Percentiles rank a stretch among this genome's conserved stretches.
These are phyloP conservation scores for Pediacus dermestoides DNA, from an alignment of 2,888 invertebrate species.

Conservation along the genomic window DNA sequence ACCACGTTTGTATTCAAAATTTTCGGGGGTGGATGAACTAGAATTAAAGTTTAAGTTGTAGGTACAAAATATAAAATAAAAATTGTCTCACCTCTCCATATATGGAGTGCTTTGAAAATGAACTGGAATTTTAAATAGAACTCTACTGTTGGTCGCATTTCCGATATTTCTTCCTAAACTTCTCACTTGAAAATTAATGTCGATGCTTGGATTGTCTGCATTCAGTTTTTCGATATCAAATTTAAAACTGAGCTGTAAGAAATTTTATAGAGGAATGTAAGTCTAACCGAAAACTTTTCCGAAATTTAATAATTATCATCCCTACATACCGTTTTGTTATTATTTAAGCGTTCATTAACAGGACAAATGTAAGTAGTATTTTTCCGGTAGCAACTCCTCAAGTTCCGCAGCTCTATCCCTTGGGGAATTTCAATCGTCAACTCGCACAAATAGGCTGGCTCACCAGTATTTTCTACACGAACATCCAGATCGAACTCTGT, in stretches of 20 bases:
- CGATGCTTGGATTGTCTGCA: background rate
- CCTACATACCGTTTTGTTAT: no score
- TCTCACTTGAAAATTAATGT: background rate
- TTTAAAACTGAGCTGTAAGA: background rate
- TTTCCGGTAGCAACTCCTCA: background rate
- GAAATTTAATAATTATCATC: no score
- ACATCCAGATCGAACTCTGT: background rate
- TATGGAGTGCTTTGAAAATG: background rate
- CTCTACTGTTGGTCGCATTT: no score
- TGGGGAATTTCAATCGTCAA: background rate
- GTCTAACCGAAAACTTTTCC: no score
- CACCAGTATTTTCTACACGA: background rate
- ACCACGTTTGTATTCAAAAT: background rate
- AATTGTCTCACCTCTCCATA: conserved; percentile 1
- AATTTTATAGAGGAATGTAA: background rate
- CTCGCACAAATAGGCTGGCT: background rate
- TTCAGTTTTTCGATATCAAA: background rate
- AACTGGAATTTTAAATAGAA: no score
- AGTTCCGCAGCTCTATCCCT: background rate
- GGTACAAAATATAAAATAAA: background rate
- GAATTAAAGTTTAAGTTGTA: background rate
- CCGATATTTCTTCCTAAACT: background rate
- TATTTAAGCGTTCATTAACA: no score
- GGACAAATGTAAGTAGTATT: background rate
- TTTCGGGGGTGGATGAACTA: background rate